Evolutionary conservation across 2,888 invertebrate genomes (phyloP), one percentile per base, ranked within the genome.

Genomic region (Sinelater perroti): DNA sequence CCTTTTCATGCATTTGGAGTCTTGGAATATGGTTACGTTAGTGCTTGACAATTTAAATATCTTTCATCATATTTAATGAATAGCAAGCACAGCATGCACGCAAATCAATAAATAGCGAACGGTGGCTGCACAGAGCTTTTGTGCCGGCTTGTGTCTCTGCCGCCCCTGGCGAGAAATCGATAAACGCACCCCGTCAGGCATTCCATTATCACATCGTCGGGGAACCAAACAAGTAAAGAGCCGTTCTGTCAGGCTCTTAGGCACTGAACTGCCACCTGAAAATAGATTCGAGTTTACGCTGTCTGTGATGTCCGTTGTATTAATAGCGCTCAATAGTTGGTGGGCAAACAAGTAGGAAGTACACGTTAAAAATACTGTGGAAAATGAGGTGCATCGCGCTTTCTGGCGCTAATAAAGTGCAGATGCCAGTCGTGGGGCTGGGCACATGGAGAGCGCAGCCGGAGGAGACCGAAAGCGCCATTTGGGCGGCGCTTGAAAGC

Each of bases 391-490:
- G 70, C 61, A 71, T 82, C 44, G 78, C 70, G 62, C 73, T 85
- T 58, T 78, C 79, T 44, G 80, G 79, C 67, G 79, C 80, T 1
- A 72, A 74, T 26, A 84, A 80, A 16, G 69, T 81, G 71, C 74
- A 82, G 63, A 88, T 90, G 83, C 90, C 90, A n/a, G 80, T 84
- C 28, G 74, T 89, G 40, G 90, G 90, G 17, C 78, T 89, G 66
- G 89, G 90, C 44, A 89, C 89, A 28, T 89, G 88, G 88, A 86
- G 87, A 82, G 85, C 87, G 20, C 82, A 84, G 62, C 76, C 85
- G 3, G 83, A 86, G 61, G 86, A 88, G 64, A 82, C 89, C 24
- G 85, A 87, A 73, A 73, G 77, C 7, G 85, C 85, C 5, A 83
- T 91, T 0, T 80, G 82, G 46, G 80, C 80, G 50, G 90, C 91